Evolutionary conservation across 2,113 vertebrate genomes (phyloP).

Genomic region (Erythrocercus mccallii): DNA sequence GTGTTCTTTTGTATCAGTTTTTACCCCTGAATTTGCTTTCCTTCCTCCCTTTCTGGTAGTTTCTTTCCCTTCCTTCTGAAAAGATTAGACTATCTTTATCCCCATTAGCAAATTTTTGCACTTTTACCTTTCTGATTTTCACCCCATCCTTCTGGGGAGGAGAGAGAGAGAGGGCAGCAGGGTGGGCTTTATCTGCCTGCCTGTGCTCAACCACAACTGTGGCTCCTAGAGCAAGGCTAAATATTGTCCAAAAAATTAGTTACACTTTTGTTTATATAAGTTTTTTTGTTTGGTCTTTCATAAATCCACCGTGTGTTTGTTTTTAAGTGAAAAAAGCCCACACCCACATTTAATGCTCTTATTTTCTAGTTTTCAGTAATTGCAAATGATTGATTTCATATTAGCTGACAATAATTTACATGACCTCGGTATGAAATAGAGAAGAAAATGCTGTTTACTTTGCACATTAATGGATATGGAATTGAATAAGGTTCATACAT

Average conservation of each 20-base stretch:
- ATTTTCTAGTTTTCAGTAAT: constrained; percentile 8
- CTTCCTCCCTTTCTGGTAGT: not conserved
- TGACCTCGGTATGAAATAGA: not conserved
- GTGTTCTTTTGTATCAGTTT: not conserved
- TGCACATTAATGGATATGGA: not conserved
- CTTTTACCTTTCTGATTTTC: not conserved
- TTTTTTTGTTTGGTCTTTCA: not conserved
- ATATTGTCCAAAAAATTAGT: not conserved
- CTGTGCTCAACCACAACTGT: not conserved
- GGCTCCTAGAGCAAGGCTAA: not conserved
- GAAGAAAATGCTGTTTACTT: constrained; percentile 2
- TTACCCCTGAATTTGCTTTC: not conserved
- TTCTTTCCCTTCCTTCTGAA: not conserved
- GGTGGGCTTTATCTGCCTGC: not conserved
- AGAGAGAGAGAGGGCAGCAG: not conserved
- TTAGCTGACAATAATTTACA: not conserved
- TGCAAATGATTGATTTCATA: constrained; percentile 1
- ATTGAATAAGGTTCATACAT: not conserved
- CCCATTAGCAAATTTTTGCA: not conserved
- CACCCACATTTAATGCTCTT: not conserved
- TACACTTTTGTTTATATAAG: not conserved
- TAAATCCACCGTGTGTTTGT: not conserved
- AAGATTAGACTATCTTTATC: not conserved
- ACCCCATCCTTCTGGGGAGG: not conserved
- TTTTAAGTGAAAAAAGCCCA: not conserved